These are phyloP conservation scores for Betta splendens DNA, from an alignment of 2,797 vertebrate genomes.

Conservation along the genomic window DNA sequence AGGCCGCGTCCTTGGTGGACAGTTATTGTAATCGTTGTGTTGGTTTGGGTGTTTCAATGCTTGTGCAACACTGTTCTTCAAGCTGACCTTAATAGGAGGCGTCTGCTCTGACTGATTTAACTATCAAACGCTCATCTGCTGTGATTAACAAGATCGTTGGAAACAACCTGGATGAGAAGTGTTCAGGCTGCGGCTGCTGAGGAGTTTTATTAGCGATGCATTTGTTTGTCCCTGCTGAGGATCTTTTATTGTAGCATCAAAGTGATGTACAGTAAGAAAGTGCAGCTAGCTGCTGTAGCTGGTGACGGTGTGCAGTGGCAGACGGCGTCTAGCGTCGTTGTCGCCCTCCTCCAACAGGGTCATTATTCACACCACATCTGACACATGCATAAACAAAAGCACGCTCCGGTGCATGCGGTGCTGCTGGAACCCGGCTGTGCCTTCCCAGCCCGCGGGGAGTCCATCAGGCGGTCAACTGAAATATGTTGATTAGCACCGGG, in stretches of 20 bases:
- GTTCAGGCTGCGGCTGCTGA: neutral
- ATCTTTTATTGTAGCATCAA: conserved; percentile 26
- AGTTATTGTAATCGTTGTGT: conserved; percentile 29
- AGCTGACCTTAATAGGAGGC: conserved; percentile 16
- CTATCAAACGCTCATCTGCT: conserved; percentile 11
- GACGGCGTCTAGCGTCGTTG: too few species aligned
- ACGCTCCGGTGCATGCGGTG: conserved; percentile 25
- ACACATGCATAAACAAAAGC: conserved; percentile 17
- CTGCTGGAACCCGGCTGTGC: conserved; percentile 33
- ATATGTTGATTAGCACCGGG: conserved; percentile 56
- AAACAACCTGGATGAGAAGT: neutral
- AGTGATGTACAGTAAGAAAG: conserved; percentile 17
- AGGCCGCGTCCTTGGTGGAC: conserved; percentile 14
- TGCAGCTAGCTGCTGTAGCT: conserved; percentile 1
- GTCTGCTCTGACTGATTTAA: conserved; percentile 15
- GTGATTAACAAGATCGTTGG: conserved; percentile 5
- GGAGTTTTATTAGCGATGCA: conserved; percentile 2
- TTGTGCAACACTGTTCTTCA: conserved; percentile 29
- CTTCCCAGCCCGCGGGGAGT: conserved; percentile 31
- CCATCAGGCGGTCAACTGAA: conserved; percentile 53
- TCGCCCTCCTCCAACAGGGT: conserved; percentile 33
- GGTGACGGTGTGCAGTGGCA: conserved; percentile 1
- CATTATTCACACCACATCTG: conserved; percentile 37
- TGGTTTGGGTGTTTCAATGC: conserved; percentile 15
- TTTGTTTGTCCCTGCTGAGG: conserved; percentile 9